These are phyloP conservation scores for Caenorhabditis parvicauda DNA, from an alignment of 2,888 invertebrate genomes.

Conservation along the genomic window DNA sequence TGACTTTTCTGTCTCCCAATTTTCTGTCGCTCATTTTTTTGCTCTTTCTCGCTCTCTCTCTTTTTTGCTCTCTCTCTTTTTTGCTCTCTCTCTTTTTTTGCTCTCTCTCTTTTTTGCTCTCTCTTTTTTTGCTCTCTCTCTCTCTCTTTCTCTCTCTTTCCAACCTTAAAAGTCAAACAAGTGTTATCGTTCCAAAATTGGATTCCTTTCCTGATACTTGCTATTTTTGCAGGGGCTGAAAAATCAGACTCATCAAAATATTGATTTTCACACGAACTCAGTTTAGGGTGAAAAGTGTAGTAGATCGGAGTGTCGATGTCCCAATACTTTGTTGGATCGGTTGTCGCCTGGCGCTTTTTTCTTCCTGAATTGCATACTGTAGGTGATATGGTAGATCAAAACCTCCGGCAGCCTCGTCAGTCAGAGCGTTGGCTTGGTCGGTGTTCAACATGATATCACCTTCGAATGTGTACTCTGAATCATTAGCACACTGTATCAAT, in stretches of 20 bases:
- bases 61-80: too few relatives aligned
- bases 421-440: constrained; percentile 12
- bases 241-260: background rate
- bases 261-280: constrained; percentile 13
- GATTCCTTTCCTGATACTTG: constrained; percentile 24
- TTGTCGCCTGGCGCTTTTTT: constrained; percentile 25
- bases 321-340: constrained; percentile 19
- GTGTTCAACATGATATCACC: constrained; percentile 24
- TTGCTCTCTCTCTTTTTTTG: too few relatives aligned
- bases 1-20: too few relatives aligned
- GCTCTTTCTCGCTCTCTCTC: too few relatives aligned
- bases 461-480: constrained; percentile 24
- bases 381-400: constrained; percentile 1
- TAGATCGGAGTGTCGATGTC: constrained; percentile 9
- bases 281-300: constrained; percentile 21
- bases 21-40: too few relatives aligned
- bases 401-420: constrained; percentile 10
- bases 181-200: constrained; percentile 33
- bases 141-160: too few relatives aligned
- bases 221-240: constrained; percentile 16
- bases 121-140: too few relatives aligned
- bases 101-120: too few relatives aligned
- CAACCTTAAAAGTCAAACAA: constrained; percentile 23
- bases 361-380: background rate
- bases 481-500: background rate